Percentiles rank a stretch among this genome's conserved stretches.
These are phyloP conservation scores for Pammene fasciana DNA, from an alignment of 2,888 invertebrate genomes.

Conservation along the genomic window DNA sequence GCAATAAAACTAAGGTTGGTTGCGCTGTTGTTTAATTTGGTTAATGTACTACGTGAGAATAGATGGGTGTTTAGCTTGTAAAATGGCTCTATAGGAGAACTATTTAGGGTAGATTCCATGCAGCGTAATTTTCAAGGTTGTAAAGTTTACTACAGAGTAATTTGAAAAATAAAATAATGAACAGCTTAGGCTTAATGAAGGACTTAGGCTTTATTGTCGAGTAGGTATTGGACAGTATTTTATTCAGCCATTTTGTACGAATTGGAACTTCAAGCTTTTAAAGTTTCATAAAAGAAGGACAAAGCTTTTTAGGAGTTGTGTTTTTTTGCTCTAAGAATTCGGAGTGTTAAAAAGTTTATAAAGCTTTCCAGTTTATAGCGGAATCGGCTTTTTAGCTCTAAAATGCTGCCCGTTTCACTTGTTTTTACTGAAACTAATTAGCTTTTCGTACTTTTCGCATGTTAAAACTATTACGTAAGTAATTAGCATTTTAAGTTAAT, in stretches of 20 bases:
- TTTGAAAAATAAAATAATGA: no score
- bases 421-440: no score
- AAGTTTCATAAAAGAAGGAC: background rate
- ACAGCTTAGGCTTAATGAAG: no score
- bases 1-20: constrained; percentile 33
- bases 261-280: background rate
- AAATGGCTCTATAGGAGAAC: background rate
- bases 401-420: background rate
- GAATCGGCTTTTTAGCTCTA: constrained; percentile 4
- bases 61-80: constrained; percentile 11
- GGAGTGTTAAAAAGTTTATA: background rate
- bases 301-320: constrained; percentile 2
- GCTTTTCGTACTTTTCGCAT: no score
- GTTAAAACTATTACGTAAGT: no score
- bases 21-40: constrained; percentile 30
- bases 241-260: no score
- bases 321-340: background rate
- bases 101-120: no score
- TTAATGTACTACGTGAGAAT: constrained; percentile 29
- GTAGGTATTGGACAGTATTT: no score
- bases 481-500: no score
- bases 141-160: no score
- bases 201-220: no score
- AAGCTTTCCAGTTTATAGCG: constrained; percentile 1
- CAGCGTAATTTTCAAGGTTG: no score